phyloP scores from a whole-genome alignment of 2,888 invertebrate genomes.

The Chymomyza amoena region DNA sequence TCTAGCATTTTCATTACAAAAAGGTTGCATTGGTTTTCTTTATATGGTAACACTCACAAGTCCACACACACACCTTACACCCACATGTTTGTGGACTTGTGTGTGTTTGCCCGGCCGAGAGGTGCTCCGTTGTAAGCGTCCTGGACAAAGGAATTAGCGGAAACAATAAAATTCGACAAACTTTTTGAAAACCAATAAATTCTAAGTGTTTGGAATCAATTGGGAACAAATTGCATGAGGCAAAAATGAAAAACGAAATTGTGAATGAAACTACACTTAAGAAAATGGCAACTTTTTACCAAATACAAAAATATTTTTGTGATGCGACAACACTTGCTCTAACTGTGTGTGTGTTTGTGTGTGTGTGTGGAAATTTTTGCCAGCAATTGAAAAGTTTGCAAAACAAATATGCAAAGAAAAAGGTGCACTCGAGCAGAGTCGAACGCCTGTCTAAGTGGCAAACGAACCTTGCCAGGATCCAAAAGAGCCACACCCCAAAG shows the following conservation, averaged over 20 bases:
- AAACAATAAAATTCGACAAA: conserved; percentile 69
- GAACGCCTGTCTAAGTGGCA: conserved; percentile 43
- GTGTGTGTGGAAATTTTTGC: conserved; percentile 48
- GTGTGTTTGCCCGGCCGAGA: conserved; percentile 16
- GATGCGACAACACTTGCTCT: not conserved
- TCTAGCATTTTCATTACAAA: conserved; percentile 39
- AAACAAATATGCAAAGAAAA: conserved; percentile 70
- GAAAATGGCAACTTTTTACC: conserved; percentile 16
- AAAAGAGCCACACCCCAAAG: conserved; percentile 12
- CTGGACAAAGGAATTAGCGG: conserved; percentile 73
- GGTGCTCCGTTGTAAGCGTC: conserved; percentile 4
- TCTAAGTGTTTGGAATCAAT: conserved; percentile 69
- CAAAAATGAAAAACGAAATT: conserved; percentile 42
- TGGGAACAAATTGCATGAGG: conserved; percentile 66
- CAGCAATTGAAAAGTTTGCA: conserved; percentile 64
- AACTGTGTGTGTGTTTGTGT: conserved; percentile 41
- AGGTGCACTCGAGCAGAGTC: conserved; percentile 50
- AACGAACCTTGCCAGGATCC: not conserved
- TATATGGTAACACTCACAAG: not conserved
- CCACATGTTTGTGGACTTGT: not conserved
- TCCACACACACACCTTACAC: not conserved
- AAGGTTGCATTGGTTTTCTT: conserved; percentile 21
- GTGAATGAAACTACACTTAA: conserved; percentile 15
- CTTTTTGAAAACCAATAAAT: conserved; percentile 69
- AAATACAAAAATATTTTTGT: not conserved